phyloP scores from a whole-genome alignment of 2,113 vertebrate species.

The Suncus etruscus region DNA sequence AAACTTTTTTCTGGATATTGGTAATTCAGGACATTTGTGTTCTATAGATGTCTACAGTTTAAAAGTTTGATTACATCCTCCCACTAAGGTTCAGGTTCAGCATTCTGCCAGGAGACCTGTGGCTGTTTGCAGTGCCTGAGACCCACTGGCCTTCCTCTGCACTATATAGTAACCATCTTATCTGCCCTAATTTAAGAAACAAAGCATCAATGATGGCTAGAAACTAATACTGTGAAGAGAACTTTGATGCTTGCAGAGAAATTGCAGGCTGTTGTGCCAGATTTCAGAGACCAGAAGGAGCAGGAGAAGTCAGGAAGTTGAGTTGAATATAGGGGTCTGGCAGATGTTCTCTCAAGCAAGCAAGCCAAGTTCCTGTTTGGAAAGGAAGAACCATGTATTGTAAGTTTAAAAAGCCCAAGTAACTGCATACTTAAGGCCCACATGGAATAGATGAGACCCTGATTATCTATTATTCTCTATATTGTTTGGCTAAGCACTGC shows the following conservation, averaged over 20 bases:
- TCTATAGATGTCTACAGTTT: not conserved
- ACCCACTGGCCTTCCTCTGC: not conserved
- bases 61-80: not conserved
- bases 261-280: not conserved
- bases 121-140: not conserved
- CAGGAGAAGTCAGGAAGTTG: not conserved
- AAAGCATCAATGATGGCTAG: not conserved
- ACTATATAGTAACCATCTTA: too few relatives aligned
- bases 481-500: not conserved
- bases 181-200: accelerated
- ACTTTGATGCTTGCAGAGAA: not conserved
- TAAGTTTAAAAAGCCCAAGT: conserved; percentile 15
- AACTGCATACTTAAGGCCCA: not conserved
- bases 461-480: not conserved
- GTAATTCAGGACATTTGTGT: not conserved
- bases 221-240: not conserved
- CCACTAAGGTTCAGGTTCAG: not conserved
- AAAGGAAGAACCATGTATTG: conserved; percentile 9
- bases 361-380: conserved; percentile 51
- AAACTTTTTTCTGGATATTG: not conserved
- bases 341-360: not conserved
- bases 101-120: not conserved
- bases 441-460: not conserved
- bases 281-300: conserved; percentile 27
- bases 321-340: conserved; percentile 38